Conservation (phyloP, 1,140 invertebrate genomes). For the Mya arenaria region DNA sequence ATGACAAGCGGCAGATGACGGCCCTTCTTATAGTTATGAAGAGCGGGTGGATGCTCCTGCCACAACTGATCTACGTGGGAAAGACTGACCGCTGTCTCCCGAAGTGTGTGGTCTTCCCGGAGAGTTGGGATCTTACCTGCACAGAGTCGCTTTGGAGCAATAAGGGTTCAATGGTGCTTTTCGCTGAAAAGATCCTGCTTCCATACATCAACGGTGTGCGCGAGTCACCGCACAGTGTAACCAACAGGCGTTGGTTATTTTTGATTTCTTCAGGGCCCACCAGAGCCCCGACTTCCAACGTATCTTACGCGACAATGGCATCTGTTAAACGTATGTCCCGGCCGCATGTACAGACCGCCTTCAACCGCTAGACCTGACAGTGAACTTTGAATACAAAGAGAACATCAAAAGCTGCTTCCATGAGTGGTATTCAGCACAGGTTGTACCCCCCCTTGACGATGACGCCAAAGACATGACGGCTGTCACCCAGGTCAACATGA, state of each 20-base stretch:
- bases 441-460: no score
- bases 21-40: slow-evolving; percentile 15
- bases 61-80: not conserved
- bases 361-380: not conserved
- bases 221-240: not conserved
- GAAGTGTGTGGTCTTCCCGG: not conserved
- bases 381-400: not conserved
- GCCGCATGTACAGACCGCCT: not conserved
- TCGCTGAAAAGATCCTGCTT: not conserved
- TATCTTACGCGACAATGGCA: not conserved
- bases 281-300: not conserved
- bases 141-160: not conserved
- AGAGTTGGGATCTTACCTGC: not conserved
- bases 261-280: not conserved
- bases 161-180: not conserved
- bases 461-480: no score
- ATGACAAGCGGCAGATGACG: slow-evolving; percentile 63
- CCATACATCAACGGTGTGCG: not conserved
- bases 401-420: not conserved
- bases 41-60: not conserved
- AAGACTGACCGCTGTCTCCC: not conserved
- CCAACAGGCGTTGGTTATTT: not conserved
- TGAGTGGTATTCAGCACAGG: not conserved
- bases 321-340: not conserved
- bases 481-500: no score